Percentiles rank a stretch among this genome's conserved stretches.
Evolutionary conservation across 2,888 invertebrate species (phyloP).

Genomic region (Stratiomys singularior): DNA sequence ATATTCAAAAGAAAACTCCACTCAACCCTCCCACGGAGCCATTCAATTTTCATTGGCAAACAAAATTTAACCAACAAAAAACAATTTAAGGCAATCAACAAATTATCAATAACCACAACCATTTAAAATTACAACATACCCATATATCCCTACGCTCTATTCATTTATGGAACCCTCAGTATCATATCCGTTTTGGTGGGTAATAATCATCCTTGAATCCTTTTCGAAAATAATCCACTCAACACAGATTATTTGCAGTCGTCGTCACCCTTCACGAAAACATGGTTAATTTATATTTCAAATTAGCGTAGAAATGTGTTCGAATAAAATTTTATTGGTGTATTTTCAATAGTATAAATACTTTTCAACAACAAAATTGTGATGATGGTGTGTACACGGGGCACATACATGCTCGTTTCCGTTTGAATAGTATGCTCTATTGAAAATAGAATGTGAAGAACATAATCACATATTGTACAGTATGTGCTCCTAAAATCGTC

Average conservation of each 20-base stretch:
- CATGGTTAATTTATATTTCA: conserved; percentile 42
- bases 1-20: too few relatives aligned
- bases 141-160: background rate
- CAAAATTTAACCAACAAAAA: background rate
- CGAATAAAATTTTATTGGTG: conserved; percentile 45
- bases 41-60: too few relatives aligned
- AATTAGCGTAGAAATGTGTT: conserved; percentile 44
- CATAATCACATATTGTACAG: background rate
- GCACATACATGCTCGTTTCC: conserved; percentile 14
- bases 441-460: too few relatives aligned
- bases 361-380: conserved; percentile 25
- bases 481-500: background rate
- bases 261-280: conserved; percentile 9
- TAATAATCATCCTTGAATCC: conserved; percentile 27
- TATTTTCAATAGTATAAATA: conserved; percentile 42
- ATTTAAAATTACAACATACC: conserved; percentile 12
- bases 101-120: conserved; percentile 3
- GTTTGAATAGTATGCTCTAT: background rate
- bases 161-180: background rate
- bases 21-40: too few relatives aligned
- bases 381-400: background rate
- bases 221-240: conserved; percentile 34
- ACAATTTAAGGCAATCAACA: background rate
- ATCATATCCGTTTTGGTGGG: background rate
- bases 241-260: conserved; percentile 19